Conservation (phyloP, 2,888 invertebrate genomes). For the Cryptocephalus primarius region DNA sequence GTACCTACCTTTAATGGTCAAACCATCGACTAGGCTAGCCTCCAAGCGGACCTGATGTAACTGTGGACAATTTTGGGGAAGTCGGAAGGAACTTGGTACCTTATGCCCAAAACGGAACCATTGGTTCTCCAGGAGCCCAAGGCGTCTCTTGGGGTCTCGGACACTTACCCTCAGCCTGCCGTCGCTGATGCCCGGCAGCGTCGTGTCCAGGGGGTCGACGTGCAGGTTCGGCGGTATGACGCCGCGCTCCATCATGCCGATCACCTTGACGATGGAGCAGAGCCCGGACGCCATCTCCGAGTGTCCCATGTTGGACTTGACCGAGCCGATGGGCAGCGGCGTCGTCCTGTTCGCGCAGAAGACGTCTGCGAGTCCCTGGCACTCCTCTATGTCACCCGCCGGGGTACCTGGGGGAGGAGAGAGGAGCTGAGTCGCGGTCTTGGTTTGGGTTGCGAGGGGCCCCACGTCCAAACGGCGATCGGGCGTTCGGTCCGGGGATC, state of each 20-base stretch:
- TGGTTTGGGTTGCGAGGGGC: no score
- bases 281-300: slow-evolving; percentile 39
- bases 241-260: slow-evolving; percentile 59
- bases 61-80: no score
- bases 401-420: slow-evolving; percentile 32
- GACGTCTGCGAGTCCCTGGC: slow-evolving; percentile 10
- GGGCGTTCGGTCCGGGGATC: no score
- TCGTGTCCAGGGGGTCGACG: slow-evolving; percentile 45
- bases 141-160: no score
- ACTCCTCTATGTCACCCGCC: slow-evolving; percentile 19
- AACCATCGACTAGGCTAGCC: no score
- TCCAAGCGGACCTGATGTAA: no score
- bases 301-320: slow-evolving; percentile 41
- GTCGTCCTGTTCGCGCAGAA: slow-evolving; percentile 32
- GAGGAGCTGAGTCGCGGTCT: no score
- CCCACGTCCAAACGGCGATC: no score
- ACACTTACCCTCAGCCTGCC: slow-evolving; percentile 37
- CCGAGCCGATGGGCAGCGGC: slow-evolving; percentile 47
- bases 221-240: slow-evolving; percentile 62
- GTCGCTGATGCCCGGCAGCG: slow-evolving; percentile 40
- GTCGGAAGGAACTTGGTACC: no score
- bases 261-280: slow-evolving; percentile 47
- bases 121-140: no score
- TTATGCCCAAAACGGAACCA: no score
- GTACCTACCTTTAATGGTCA: no score